Percentiles rank a stretch among this genome's conserved stretches.
phyloP scores from a whole-genome alignment of 2,113 vertebrate species.

The Alethe diademata region DNA sequence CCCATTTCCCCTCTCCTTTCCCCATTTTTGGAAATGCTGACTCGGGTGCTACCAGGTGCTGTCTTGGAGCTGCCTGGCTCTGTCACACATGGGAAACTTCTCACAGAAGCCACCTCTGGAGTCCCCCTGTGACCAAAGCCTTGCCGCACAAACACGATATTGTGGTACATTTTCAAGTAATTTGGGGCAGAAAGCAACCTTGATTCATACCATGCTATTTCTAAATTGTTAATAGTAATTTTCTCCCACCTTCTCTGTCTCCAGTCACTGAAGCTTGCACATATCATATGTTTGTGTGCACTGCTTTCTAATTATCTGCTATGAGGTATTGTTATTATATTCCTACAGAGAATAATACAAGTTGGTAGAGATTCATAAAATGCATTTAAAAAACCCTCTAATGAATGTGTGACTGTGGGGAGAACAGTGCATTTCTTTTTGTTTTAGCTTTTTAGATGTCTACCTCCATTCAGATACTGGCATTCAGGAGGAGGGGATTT shows the following conservation, averaged over 20 bases:
- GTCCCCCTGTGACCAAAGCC: rapidly evolving
- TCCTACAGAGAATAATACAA: not conserved
- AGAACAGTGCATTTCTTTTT: not conserved
- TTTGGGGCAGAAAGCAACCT: not conserved
- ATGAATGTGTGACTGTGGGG: not conserved
- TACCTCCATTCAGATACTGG: not conserved
- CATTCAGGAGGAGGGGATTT: not conserved
- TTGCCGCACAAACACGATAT: rapidly evolving
- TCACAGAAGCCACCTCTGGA: not conserved
- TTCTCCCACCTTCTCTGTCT: not conserved
- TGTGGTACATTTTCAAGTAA: not conserved
- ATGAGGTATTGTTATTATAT: not conserved
- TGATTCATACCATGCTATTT: not conserved
- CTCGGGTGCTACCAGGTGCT: not conserved
- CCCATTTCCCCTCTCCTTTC: not conserved
- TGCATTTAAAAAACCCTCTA: not conserved
- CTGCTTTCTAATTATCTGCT: not conserved
- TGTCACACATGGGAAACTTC: not conserved
- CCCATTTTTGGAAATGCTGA: not conserved
- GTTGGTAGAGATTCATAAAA: not conserved
- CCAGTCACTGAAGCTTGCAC: not conserved
- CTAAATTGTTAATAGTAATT: not conserved
- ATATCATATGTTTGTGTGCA: not conserved
- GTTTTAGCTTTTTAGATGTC: not conserved
- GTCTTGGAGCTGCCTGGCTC: not conserved